Base-by-base conservation (phyloP, 2,797 vertebrate genomes). In the Pyrocephalus nanus region DNA sequence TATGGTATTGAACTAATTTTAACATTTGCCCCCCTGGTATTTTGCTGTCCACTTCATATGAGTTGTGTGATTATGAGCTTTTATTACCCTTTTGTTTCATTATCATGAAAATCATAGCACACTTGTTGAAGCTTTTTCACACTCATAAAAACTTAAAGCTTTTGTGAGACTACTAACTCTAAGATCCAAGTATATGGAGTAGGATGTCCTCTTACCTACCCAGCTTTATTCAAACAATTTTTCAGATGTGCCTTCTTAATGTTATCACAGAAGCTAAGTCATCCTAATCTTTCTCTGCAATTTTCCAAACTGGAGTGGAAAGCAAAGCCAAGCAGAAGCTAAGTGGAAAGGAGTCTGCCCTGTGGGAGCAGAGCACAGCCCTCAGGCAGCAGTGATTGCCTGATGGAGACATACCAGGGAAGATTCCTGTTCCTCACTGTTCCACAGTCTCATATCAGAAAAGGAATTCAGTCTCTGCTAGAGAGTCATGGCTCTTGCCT, bases 401-500 rank as follows among this genome's bases (percentile, higher is more conserved):
- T 16, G 14, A 18, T 3, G 5, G 12, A 40, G 3, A 65, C 20
- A 21, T 16, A 54, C 21, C 21, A 51, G 36, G 19, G 30, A 32
- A 66, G 25, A 25, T 3, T 72, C 8, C 26, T n/a, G 40, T 10
- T 64, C 9, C 20, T 11, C 15, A 25, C 12, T 25, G 8, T 1
- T 36, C 25, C 32, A 7, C 1, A 2, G 15, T 11, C 48, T 58
- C 53, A 4, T 1, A 1, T 11, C 1, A 3, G 7, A 23, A 55
- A 74, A 29, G n/a, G 11, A 87, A 67, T 15, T 34, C 38, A 54
- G 30, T 2, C 17, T 77, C 23, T 50, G 40, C 20, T 51, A n/a
- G 47, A 12, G 2, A 10, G 8, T 30, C 25, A 13, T 11, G 43
- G 13, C 34, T 57, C 20, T 76, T 32, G 19, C 29, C 34, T 57